These are phyloP conservation scores for Adelosebastes latens DNA, from an alignment of 2,797 vertebrate genomes.

Conservation along the genomic window DNA sequence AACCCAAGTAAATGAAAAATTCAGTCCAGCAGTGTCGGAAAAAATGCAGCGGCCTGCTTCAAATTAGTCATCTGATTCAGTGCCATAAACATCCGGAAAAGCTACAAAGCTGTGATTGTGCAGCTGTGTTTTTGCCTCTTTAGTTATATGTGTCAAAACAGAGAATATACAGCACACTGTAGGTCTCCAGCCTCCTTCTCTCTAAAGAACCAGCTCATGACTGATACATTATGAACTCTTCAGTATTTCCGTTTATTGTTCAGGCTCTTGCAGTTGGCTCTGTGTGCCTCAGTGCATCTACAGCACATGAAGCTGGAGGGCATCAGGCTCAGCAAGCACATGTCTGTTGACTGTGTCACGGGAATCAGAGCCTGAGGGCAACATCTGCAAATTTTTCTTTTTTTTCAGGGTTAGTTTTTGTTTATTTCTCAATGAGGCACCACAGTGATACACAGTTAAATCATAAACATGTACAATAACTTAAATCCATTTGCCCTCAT, in stretches of 20 bases:
- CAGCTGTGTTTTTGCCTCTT: background rate
- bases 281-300: background rate
- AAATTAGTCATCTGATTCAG: slow-evolving; percentile 26
- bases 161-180: background rate
- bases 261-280: background rate
- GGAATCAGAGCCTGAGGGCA: slow-evolving; percentile 15
- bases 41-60: background rate
- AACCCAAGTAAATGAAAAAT: background rate
- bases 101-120: slow-evolving; percentile 14
- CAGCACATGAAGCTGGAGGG: slow-evolving; percentile 32
- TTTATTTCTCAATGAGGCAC: background rate
- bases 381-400: background rate
- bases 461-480: background rate
- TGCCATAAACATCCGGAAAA: background rate
- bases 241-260: slow-evolving; percentile 14
- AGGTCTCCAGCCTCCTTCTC: background rate
- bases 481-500: background rate
- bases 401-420: background rate
- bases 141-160: background rate
- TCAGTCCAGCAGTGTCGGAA: background rate
- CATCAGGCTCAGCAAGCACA: slow-evolving; percentile 36
- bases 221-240: slow-evolving; percentile 10
- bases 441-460: background rate
- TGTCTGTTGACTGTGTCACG: slow-evolving; percentile 69
- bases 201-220: slow-evolving; percentile 32